A percentile compares a stretch with the other conserved stretches of the same genome.
These are phyloP conservation scores for Chionoecetes opilio DNA, from an alignment of 1,140 invertebrate genomes.

Conservation along the genomic window DNA sequence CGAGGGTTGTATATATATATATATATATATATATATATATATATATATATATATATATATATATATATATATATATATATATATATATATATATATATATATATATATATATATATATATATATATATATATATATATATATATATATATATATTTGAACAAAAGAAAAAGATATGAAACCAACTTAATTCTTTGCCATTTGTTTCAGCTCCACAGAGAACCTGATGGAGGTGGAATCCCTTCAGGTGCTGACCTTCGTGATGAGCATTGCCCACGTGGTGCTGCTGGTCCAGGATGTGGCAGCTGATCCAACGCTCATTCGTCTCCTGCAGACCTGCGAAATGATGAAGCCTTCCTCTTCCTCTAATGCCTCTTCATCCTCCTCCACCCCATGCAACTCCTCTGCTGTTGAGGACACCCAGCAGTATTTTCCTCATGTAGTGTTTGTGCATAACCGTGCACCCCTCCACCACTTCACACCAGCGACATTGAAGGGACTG, in stretches of 20 bases:
- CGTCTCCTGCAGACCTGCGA: slow-evolving; percentile 92
- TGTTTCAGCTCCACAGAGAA: slow-evolving; percentile 85
- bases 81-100: slow-evolving; percentile 32
- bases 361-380: slow-evolving; percentile 85
- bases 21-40: too few relatives aligned
- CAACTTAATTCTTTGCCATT: not conserved
- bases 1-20: too few relatives aligned
- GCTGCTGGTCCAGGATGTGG: slow-evolving; percentile 94
- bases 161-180: too few relatives aligned
- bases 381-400: slow-evolving; percentile 82
- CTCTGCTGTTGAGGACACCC: slow-evolving; percentile 87
- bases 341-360: slow-evolving; percentile 91
- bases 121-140: not conserved
- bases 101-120: slow-evolving; percentile 32
- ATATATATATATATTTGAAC: slow-evolving; percentile 17
- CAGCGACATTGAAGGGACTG: slow-evolving; percentile 87
- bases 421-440: slow-evolving; percentile 90
- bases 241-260: slow-evolving; percentile 92
- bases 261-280: slow-evolving; percentile 95
- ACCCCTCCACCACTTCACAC: slow-evolving; percentile 88
- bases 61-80: too few relatives aligned
- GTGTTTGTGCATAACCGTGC: slow-evolving; percentile 91
- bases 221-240: slow-evolving; percentile 88
- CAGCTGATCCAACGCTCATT: slow-evolving; percentile 90
- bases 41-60: too few relatives aligned